Conservation (phyloP, 2,113 vertebrate species). For the Sigmodon hispidus region DNA sequence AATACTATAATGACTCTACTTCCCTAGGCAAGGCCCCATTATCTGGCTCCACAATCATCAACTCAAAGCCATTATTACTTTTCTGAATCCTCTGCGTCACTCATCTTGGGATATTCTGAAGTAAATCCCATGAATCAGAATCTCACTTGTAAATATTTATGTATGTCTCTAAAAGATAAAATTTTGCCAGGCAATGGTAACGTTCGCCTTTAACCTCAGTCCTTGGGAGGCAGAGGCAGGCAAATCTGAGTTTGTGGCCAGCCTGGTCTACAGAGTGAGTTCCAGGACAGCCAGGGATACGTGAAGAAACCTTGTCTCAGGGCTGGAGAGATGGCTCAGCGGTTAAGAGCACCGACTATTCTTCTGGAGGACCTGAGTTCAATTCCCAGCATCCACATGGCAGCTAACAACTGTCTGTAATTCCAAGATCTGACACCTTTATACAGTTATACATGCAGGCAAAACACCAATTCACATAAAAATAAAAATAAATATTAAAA, state of each 20-base stretch:
- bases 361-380: no score
- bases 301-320: not conserved
- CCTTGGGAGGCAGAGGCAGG: not conserved
- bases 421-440: no score
- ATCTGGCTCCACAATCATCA: not conserved
- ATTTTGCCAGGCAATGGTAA: not conserved
- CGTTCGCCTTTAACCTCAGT: not conserved
- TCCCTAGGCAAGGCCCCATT: not conserved
- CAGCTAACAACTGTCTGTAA: no score
- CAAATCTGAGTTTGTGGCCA: not conserved
- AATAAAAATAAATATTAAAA: no score
- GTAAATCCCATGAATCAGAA: slow-evolving; percentile 4
- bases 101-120: slow-evolving; percentile 1
- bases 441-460: no score
- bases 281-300: not conserved
- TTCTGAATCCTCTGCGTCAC: not conserved
- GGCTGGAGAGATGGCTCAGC: no score
- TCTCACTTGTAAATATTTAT: slow-evolving; percentile 19
- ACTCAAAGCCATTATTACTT: not conserved
- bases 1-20: not conserved
- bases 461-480: no score
- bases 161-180: slow-evolving; percentile 39
- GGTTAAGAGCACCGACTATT: no score
- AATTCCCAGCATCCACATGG: no score
- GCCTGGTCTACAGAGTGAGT: not conserved